Evolutionary conservation across 2,888 invertebrate species (phyloP), one percentile per base, ranked within the genome.

Genomic region (Aphodius sticticus): DNA sequence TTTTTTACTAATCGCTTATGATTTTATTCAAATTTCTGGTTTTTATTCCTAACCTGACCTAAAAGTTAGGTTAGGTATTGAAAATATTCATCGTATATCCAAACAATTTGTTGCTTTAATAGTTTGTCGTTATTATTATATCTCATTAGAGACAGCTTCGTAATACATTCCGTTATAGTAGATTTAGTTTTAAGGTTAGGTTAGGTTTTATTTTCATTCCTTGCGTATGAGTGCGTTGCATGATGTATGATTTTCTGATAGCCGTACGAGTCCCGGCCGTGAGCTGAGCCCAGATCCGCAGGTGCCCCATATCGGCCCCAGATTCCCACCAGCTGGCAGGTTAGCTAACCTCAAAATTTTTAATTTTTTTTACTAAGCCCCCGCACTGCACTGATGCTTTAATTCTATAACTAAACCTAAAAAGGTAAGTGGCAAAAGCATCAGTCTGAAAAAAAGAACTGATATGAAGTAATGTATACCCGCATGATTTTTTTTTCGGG

Each of bases 291-390:
- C 96, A 83, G 96, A 96, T 89, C 92, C 94, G 86, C 93, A 93
- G 86, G 93, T 96, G 91, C 96, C 96, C 84, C 96, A 97, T 92
- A 95, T 95, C 91, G 97, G 97, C 86, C 97, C 97, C 84, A 92
- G 96, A 89, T 97, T 97, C 93, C 95, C 96, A 90, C 93, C 96
- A 83, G 93, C 93, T 92, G 95, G 95, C 93, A 95, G 95, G 95
- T 95, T 82, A 83, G 83, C 81, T 79, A 53, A 53, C 9, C 71
- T 53, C 53, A 53, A 53, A 53, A 53, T 53, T 53, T 53, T 53
- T 1, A 9, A 3, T 53, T 53, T 53, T 53, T 53, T 53, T 53
- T 53, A 9, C 7, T 53, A 9, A 53, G 12, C 9, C 53, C 53
- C 53, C 53, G 53, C 53, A 53, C 53, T 53, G 53, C 53, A 53